phyloP scores from a whole-genome alignment of 2,888 invertebrate species.

The Boloria euphrosyne region DNA sequence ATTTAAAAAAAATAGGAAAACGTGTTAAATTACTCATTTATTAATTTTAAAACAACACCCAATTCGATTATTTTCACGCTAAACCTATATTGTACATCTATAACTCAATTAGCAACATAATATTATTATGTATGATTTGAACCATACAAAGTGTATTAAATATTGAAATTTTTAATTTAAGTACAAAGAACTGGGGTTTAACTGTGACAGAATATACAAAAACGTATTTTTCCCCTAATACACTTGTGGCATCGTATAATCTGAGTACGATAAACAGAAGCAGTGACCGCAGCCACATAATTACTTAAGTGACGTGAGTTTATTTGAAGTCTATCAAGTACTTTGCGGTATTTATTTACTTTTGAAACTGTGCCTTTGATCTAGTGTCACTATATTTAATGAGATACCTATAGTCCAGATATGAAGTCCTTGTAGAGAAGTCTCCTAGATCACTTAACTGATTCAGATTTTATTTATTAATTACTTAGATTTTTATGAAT shows the following conservation, averaged over 20 bases:
- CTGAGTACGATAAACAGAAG: conserved; percentile 1
- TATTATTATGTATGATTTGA: too few relatives aligned
- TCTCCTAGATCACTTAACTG: too few relatives aligned
- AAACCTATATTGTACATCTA: too few relatives aligned
- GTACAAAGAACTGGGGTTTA: neutral
- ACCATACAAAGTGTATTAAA: too few relatives aligned
- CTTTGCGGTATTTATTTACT: conserved; percentile 5
- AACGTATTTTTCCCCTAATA: neutral
- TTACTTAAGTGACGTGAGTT: conserved; percentile 10
- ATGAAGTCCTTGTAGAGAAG: too few relatives aligned
- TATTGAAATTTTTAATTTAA: neutral
- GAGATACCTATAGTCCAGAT: neutral
- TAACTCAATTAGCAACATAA: too few relatives aligned
- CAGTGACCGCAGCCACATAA: conserved; percentile 10
- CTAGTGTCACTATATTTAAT: conserved; percentile 5
- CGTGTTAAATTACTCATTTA: too few relatives aligned
- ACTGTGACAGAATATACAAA: neutral
- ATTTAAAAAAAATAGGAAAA: too few relatives aligned
- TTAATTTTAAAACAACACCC: too few relatives aligned
- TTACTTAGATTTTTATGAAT: too few relatives aligned
- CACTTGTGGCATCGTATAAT: neutral
- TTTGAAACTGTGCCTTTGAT: conserved; percentile 2
- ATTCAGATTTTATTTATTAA: too few relatives aligned
- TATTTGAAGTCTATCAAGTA: neutral
- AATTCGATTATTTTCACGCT: too few relatives aligned